Percentiles rank a stretch among this genome's conserved stretches.
Evolutionary conservation across 2,113 vertebrate species (phyloP).

Genomic region (Penelope pileata): DNA sequence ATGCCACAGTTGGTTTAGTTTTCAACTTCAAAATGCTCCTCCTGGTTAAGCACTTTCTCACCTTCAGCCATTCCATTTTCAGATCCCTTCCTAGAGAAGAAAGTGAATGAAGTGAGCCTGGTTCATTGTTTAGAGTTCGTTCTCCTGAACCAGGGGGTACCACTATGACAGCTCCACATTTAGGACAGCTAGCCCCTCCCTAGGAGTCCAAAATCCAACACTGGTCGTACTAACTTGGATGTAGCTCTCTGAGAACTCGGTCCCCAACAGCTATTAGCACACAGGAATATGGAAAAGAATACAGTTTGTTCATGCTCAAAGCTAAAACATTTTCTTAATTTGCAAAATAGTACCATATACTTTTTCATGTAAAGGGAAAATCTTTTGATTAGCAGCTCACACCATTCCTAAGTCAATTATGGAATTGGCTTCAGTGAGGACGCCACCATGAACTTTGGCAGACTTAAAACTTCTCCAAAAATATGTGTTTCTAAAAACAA

Average conservation of each 20-base stretch:
- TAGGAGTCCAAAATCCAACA: not conserved
- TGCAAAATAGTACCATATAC: not conserved
- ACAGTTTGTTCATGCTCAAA: not conserved
- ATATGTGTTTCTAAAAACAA: not conserved
- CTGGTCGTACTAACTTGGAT: not conserved
- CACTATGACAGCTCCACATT: not conserved
- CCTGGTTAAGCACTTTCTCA: not conserved
- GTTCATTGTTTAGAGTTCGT: not conserved
- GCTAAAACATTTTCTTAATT: not conserved
- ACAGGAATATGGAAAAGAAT: not conserved
- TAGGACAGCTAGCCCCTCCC: not conserved
- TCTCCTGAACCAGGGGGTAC: not conserved
- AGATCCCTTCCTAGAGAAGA: not conserved
- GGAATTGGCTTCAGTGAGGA: not conserved
- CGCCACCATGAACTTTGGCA: not conserved
- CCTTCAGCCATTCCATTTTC: slow-evolving; percentile 6
- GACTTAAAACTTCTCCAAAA: not conserved
- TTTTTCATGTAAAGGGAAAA: not conserved
- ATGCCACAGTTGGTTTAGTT: not conserved
- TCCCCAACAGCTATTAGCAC: not conserved
- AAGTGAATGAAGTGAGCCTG: not conserved
- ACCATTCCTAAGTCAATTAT: not conserved
- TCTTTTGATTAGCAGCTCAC: not conserved
- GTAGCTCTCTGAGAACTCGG: not conserved
- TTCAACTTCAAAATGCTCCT: not conserved